A percentile compares a stretch with the other conserved stretches of the same genome.
Conservation (phyloP, 2,797 vertebrate genomes). For the Leptodactylus fallax region DNA sequence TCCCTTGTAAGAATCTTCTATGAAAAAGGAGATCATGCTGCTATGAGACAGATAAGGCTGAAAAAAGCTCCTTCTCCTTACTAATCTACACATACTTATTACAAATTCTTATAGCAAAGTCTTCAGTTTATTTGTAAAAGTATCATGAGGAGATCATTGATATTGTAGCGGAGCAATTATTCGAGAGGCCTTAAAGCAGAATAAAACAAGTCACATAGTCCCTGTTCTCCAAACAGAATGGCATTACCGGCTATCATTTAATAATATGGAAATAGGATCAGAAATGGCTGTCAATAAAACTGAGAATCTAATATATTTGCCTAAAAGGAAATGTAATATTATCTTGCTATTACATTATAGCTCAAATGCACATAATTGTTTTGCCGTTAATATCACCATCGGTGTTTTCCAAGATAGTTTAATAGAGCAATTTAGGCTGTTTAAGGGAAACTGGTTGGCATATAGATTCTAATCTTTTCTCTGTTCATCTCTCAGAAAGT, state of each 20-base stretch:
- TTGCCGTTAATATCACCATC: conserved; percentile 39
- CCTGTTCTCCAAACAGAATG: conserved; percentile 1
- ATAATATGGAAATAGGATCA: conserved; percentile 38
- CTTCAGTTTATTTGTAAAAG: conserved; percentile 43
- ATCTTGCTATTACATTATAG: conserved; percentile 25
- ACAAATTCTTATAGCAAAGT: conserved; percentile 44
- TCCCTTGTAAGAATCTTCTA: conserved; percentile 20
- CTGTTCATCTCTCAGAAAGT: conserved; percentile 46
- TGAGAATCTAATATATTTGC: conserved; percentile 40
- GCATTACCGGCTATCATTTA: conserved; percentile 25
- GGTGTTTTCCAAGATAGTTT: conserved; percentile 25
- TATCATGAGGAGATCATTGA: conserved; percentile 33
- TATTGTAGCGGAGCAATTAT: conserved; percentile 35
- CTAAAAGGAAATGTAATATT: conserved; percentile 48
- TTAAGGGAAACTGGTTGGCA: conserved; percentile 51
- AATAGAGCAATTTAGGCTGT: conserved; percentile 43
- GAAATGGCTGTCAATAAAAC: conserved; percentile 46
- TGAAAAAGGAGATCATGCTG: conserved; percentile 23
- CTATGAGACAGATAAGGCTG: conserved; percentile 9
- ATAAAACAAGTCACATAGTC: conserved; percentile 17
- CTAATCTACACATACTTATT: conserved; percentile 47
- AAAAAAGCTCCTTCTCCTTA: neutral
- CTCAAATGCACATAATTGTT: conserved; percentile 41
- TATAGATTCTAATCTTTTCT: conserved; percentile 54
- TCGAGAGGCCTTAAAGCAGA: conserved; percentile 45